These are phyloP conservation scores for Otus sunia DNA, from an alignment of 2,113 vertebrate genomes.

Conservation along the genomic window DNA sequence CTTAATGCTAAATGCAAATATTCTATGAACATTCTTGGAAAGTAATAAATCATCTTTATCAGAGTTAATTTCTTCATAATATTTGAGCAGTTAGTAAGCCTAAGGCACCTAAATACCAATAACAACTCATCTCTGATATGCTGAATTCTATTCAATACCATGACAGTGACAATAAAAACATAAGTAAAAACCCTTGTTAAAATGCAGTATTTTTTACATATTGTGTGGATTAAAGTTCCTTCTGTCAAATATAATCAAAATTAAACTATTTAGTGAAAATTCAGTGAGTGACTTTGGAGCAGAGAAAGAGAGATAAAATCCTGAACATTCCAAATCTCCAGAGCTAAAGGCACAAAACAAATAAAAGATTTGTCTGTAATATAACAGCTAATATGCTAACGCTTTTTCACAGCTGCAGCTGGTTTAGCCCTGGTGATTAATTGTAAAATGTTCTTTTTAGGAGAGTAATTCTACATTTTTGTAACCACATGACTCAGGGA, in stretches of 20 bases:
- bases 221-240: slow-evolving; percentile 1
- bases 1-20: background rate
- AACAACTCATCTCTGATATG: background rate
- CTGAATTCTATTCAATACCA: background rate
- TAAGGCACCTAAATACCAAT: background rate
- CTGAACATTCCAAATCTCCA: background rate
- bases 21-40: background rate
- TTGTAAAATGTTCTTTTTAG: slow-evolving; percentile 49
- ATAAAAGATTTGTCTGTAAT: slow-evolving; percentile 42
- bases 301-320: background rate
- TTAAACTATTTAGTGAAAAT: slow-evolving; percentile 5
- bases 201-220: slow-evolving; percentile 8
- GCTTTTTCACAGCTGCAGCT: slow-evolving; percentile 41
- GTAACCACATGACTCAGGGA: slow-evolving; percentile 24
- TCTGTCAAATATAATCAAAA: slow-evolving; percentile 24
- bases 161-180: background rate
- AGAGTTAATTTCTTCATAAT: slow-evolving; percentile 31
- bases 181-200: slow-evolving; percentile 27
- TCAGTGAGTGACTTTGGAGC: background rate
- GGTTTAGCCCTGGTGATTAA: slow-evolving; percentile 44
- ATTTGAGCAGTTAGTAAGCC: background rate
- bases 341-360: slow-evolving; percentile 51
- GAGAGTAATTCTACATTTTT: slow-evolving; percentile 37
- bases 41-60: slow-evolving; percentile 23
- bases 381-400: slow-evolving; percentile 39